These are phyloP conservation scores for Netta rufina DNA, from an alignment of 2,797 vertebrate species.

Conservation along the genomic window DNA sequence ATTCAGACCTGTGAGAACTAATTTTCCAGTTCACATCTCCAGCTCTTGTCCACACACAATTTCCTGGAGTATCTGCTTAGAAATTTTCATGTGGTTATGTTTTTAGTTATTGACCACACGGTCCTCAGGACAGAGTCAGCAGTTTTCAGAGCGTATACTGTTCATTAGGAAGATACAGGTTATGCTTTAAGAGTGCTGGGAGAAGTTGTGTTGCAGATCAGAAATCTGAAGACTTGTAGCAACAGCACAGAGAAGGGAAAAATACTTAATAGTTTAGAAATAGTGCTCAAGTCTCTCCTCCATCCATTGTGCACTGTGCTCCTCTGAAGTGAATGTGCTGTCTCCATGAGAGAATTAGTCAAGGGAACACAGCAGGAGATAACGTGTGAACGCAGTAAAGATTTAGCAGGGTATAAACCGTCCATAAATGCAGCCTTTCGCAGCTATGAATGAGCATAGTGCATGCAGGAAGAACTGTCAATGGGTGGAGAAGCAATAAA, in stretches of 20 bases:
- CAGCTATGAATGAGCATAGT: not conserved
- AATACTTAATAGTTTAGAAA: not conserved
- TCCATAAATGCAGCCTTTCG: not conserved
- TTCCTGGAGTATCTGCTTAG: not conserved
- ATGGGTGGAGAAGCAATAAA: not conserved
- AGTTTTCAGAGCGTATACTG: not conserved
- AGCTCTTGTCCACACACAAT: not conserved
- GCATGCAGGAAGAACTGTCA: not conserved
- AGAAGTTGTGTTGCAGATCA: not conserved
- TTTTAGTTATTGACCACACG: not conserved
- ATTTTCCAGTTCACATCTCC: not conserved
- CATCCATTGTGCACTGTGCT: not conserved
- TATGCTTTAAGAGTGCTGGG: not conserved
- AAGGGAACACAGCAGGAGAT: not conserved
- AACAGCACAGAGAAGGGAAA: not conserved
- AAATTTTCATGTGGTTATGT: not conserved
- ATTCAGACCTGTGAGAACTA: not conserved
- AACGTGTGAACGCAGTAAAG: not conserved
- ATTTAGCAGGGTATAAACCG: not conserved
- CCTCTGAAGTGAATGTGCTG: not conserved
- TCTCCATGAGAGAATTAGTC: not conserved
- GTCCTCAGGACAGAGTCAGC: not conserved
- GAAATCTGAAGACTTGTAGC: not conserved
- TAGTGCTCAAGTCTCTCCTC: not conserved
- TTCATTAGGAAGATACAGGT: not conserved